Evolutionary conservation across 2,888 invertebrate genomes (phyloP).

Genomic region (Gari tellinella): DNA sequence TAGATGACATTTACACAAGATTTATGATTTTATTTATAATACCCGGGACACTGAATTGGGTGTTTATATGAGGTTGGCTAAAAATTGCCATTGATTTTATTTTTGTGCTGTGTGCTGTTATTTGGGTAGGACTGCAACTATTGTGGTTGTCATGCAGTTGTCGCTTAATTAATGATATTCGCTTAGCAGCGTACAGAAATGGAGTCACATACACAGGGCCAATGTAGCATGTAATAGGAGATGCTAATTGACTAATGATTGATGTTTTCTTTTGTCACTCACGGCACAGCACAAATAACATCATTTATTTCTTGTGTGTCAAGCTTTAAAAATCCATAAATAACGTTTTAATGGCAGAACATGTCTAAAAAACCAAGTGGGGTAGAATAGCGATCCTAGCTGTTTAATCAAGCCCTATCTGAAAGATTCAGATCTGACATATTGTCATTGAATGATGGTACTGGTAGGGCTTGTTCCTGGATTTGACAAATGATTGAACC

Average conservation of each 20-base stretch:
- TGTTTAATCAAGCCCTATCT: slow-evolving; percentile 55
- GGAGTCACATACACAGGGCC: slow-evolving; percentile 33
- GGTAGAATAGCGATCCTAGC: slow-evolving; percentile 52
- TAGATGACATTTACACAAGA: slow-evolving; percentile 60
- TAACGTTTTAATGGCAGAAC: slow-evolving; percentile 76
- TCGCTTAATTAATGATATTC: slow-evolving; percentile 55
- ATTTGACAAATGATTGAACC: slow-evolving; percentile 28
- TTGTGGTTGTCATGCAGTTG: slow-evolving; percentile 36
- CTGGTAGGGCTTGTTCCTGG: slow-evolving; percentile 20
- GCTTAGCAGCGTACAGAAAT: slow-evolving; percentile 16
- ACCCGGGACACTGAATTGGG: slow-evolving; percentile 54
- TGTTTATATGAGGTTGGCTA: slow-evolving; percentile 25
- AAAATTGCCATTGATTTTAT: slow-evolving; percentile 48
- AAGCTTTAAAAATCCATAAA: slow-evolving; percentile 78
- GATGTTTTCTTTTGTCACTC: slow-evolving; percentile 81
- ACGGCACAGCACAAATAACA: slow-evolving; percentile 77
- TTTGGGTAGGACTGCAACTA: slow-evolving; percentile 41
- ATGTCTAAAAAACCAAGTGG: slow-evolving; percentile 64
- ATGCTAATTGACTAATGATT: slow-evolving; percentile 80
- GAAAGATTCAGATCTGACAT: slow-evolving; percentile 53
- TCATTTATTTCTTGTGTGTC: slow-evolving; percentile 83
- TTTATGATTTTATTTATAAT: slow-evolving; percentile 57
- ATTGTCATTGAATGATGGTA: slow-evolving; percentile 53
- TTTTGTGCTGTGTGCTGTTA: slow-evolving; percentile 31
- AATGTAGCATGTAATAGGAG: slow-evolving; percentile 72